Percentiles rank a stretch among this genome's conserved stretches.
Conservation (phyloP, 2,113 vertebrate genomes). For the Nannobrachium achirus region DNA sequence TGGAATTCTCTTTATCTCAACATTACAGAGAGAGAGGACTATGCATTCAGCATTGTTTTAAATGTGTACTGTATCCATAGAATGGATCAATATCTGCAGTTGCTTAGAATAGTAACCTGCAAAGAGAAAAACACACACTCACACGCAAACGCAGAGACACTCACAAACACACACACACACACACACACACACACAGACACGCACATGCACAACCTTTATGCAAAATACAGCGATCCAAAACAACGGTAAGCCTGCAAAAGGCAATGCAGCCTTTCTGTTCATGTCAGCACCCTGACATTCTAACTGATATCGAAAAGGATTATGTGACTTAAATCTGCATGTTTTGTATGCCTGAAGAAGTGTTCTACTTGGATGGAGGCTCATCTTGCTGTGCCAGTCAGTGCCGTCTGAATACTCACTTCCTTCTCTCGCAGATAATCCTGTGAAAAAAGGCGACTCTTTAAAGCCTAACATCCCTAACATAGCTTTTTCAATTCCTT, state of each 20-base stretch:
- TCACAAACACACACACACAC: no score
- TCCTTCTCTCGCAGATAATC: conserved; percentile 68
- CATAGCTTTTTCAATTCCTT: conserved; percentile 53
- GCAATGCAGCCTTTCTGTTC: conserved; percentile 43
- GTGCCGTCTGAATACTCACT: conserved; percentile 61
- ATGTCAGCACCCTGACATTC: conserved; percentile 64
- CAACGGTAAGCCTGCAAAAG: conserved; percentile 44
- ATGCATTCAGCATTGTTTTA: conserved; percentile 33
- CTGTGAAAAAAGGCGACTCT: conserved; percentile 66
- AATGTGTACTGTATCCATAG: conserved; percentile 36
- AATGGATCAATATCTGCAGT: conserved; percentile 28
- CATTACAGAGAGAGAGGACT: conserved; percentile 17
- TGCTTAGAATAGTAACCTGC: conserved; percentile 56
- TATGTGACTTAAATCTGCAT: conserved; percentile 73
- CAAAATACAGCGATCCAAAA: conserved; percentile 37
- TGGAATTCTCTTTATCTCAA: conserved; percentile 20
- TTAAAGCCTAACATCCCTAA: conserved; percentile 72
- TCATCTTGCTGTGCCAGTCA: conserved; percentile 67
- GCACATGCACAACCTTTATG: not conserved
- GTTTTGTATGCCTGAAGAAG: conserved; percentile 72
- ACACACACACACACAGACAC: no score
- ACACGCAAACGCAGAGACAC: no score
- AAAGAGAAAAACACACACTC: conserved; percentile 14
- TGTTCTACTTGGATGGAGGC: conserved; percentile 71
- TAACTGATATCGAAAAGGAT: conserved; percentile 69